Evolutionary conservation across 2,113 vertebrate species (phyloP).

Genomic region (Syngnathus scovelli): DNA sequence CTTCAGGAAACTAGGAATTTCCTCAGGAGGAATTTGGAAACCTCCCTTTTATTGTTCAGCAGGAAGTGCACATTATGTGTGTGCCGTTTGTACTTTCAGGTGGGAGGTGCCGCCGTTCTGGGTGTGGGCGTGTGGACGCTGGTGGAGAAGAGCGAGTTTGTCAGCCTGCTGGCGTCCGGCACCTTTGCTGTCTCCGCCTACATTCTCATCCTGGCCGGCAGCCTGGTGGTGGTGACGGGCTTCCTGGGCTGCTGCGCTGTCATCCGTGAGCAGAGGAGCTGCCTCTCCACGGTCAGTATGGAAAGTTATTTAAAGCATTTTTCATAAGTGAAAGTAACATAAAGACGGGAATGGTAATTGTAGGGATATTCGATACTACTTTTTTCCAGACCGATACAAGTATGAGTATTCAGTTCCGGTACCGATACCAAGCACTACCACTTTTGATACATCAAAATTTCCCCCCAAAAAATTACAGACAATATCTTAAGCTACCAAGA

Average conservation of each 20-base stretch:
- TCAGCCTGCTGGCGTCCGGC: conserved; percentile 78
- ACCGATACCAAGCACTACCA: too few species aligned
- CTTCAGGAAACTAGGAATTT: conserved; percentile 45
- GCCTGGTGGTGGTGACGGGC: conserved; percentile 78
- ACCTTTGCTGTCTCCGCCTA: conserved; percentile 79
- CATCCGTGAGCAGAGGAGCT: conserved; percentile 76
- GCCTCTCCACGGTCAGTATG: conserved; percentile 73
- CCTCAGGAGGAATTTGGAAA: conserved; percentile 40
- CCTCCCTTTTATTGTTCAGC: conserved; percentile 17
- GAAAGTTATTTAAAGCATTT: neutral
- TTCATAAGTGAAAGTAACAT: too few species aligned
- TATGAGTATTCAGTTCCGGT: too few species aligned
- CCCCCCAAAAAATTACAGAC: too few species aligned
- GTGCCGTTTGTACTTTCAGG: conserved; percentile 44
- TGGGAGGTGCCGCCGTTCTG: conserved; percentile 74
- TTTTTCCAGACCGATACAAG: too few species aligned
- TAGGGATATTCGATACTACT: too few species aligned
- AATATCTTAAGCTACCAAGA: too few species aligned
- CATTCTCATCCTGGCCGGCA: conserved; percentile 78
- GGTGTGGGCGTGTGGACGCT: conserved; percentile 82
- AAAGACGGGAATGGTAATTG: too few species aligned
- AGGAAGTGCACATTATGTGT: conserved; percentile 36
- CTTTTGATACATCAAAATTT: too few species aligned
- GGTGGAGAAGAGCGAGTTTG: conserved; percentile 79
- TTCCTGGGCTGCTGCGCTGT: conserved; percentile 81